Evolutionary conservation across 2,797 vertebrate genomes (phyloP).

Genomic region (Syncerus caffer): DNA sequence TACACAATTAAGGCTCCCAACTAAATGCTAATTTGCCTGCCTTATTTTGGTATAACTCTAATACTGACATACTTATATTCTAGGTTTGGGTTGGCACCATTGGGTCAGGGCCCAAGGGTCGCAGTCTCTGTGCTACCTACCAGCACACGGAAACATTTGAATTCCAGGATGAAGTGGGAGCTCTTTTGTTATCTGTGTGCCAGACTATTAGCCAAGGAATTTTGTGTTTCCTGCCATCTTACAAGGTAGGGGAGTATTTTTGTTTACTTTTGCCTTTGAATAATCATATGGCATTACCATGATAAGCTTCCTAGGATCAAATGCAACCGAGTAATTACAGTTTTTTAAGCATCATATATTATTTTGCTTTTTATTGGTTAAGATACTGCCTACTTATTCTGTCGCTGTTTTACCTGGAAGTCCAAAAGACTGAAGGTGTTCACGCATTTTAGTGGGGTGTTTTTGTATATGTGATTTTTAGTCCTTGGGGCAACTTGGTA

Average conservation of each 20-base stretch:
- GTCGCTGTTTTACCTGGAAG: neutral
- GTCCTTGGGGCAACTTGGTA: neutral
- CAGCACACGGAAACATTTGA: conserved; percentile 93
- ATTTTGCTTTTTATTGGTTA: conserved; percentile 24
- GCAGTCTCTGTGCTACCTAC: conserved; percentile 91
- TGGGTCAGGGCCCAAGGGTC: conserved; percentile 91
- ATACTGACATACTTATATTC: neutral
- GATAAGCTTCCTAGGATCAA: conserved; percentile 6
- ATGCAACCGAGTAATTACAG: neutral
- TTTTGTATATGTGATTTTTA: conserved; percentile 18
- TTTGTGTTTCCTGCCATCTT: conserved; percentile 96
- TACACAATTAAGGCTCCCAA: neutral
- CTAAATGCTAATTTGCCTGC: conserved; percentile 20
- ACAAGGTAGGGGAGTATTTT: conserved; percentile 87
- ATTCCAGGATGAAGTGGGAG: conserved; percentile 97
- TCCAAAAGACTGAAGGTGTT: neutral
- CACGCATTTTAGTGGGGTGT: neutral
- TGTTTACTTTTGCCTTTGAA: neutral
- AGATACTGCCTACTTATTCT: neutral
- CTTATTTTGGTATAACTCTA: neutral
- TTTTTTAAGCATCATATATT: neutral
- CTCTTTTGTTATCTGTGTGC: conserved; percentile 90
- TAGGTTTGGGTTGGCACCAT: conserved; percentile 98
- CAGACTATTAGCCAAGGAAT: conserved; percentile 89
- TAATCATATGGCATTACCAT: neutral